Evolutionary conservation across 2,888 invertebrate species (phyloP), one percentile per base, ranked within the genome.

Genomic region (Tenthredo notha): DNA sequence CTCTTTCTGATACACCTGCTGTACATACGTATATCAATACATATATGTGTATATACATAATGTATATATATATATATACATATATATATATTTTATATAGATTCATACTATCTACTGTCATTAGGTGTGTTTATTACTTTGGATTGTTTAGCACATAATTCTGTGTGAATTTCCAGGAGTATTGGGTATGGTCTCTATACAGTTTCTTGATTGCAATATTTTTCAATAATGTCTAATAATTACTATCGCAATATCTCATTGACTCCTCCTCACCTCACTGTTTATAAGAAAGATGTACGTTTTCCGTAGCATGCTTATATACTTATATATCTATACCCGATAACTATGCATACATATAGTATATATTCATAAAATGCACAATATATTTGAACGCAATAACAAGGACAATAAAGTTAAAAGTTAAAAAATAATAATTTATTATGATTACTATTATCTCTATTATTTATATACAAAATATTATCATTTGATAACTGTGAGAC

Each of bases 91-190:
- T 84, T 82, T 72, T 85, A 47, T 61, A 80, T 72, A 86, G 82
- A 83, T 82, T 87, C 78, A 85, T 86, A 83, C 83, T 70, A 67
- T 86, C 80, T 87, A 78, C 78, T 77, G 40, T 72, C 74, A 21
- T 72, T 80, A 85, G 72, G 72, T 85, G 82, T 83, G 58, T 72
- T 80, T 83, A 83, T 80, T 83, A 83, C 86, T 88, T 87, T 88
- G 86, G 85, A 89, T 85, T 87, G 87, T 90, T 88, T 85, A 89
- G 87, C 88, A 89, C 89, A 90, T 87, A 86, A 86, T 86, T 74
- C 86, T 87, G 86, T 86, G 75, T 86, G 84, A 67, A 58, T 84
- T 82, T 84, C 84, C 50, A 84, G 74, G 84, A 84, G 85, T 85
- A 86, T 85, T 82, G 78, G 40, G 85, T 85, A 85, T 84, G 84